phyloP scores from a whole-genome alignment of 2,888 invertebrate genomes.

The Tanaodytes sp. region DNA sequence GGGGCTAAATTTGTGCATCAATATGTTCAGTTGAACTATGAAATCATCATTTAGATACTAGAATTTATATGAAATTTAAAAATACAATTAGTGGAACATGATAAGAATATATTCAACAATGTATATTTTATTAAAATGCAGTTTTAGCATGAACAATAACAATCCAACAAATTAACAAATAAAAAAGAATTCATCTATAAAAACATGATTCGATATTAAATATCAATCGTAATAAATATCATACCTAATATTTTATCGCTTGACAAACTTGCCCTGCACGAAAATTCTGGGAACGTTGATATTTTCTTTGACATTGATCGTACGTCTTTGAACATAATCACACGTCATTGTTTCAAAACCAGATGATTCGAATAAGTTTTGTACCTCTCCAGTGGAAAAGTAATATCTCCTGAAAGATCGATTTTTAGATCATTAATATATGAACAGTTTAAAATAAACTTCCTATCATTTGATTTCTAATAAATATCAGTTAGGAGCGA shows the following conservation, averaged over 20 bases:
- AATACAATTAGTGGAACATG: neutral
- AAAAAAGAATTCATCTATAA: too few species aligned
- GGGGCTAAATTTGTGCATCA: constrained; percentile 37
- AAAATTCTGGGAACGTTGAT: constrained; percentile 93
- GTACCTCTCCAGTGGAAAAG: constrained; percentile 83
- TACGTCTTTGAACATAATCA: constrained; percentile 88
- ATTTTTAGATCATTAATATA: too few species aligned
- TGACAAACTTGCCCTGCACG: constrained; percentile 89
- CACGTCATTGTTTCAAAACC: constrained; percentile 83
- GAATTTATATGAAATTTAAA: neutral
- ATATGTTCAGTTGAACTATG: constrained; percentile 51
- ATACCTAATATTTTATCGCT: too few species aligned
- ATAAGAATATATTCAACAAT: too few species aligned
- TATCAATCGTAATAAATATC: too few species aligned
- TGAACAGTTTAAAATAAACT: too few species aligned
- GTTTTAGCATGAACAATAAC: too few species aligned
- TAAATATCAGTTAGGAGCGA: constrained; percentile 53
- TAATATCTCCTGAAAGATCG: constrained; percentile 81
- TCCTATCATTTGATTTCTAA: too few species aligned
- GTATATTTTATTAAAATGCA: too few species aligned
- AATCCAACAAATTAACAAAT: too few species aligned
- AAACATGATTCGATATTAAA: too few species aligned
- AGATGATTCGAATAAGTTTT: constrained; percentile 77
- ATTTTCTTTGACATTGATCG: constrained; percentile 93
- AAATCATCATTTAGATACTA: constrained; percentile 41